These are phyloP conservation scores for Probosciger aterrimus DNA, from an alignment of 2,113 vertebrate species.

Conservation along the genomic window DNA sequence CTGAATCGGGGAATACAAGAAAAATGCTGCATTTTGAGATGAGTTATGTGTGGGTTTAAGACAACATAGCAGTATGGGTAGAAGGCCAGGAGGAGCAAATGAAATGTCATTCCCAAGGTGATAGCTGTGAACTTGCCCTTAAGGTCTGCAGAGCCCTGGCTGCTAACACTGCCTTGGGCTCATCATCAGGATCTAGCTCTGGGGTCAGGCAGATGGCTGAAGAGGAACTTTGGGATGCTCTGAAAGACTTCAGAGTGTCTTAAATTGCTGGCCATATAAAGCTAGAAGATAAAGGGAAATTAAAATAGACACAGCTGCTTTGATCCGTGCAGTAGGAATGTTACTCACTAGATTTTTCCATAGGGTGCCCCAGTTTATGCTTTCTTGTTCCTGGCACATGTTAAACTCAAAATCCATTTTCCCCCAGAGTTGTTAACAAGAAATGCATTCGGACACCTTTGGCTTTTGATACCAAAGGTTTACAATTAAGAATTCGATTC, in stretches of 20 bases:
- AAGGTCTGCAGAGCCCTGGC: neutral
- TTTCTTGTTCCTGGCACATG: fast-evolving
- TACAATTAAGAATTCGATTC: neutral
- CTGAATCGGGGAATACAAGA: fast-evolving
- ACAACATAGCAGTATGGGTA: neutral
- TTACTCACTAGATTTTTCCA: neutral
- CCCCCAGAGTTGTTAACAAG: neutral
- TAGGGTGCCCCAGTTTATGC: neutral
- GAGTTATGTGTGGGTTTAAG: neutral
- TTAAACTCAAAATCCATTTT: neutral
- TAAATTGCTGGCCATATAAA: neutral
- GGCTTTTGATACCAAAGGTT: neutral
- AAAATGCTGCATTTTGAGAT: neutral
- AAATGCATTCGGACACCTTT: neutral
- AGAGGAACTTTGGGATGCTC: neutral
- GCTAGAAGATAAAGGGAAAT: neutral
- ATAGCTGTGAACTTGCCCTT: neutral
- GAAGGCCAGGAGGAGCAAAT: neutral
- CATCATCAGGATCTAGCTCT: neutral
- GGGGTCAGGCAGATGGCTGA: neutral
- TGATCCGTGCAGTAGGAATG: neutral
- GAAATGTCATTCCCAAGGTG: neutral
- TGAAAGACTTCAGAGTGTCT: neutral
- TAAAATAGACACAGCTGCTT: neutral
- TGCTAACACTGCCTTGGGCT: neutral